phyloP scores from a whole-genome alignment of 1,140 invertebrate genomes.

The Diabrotica virgifera region DNA sequence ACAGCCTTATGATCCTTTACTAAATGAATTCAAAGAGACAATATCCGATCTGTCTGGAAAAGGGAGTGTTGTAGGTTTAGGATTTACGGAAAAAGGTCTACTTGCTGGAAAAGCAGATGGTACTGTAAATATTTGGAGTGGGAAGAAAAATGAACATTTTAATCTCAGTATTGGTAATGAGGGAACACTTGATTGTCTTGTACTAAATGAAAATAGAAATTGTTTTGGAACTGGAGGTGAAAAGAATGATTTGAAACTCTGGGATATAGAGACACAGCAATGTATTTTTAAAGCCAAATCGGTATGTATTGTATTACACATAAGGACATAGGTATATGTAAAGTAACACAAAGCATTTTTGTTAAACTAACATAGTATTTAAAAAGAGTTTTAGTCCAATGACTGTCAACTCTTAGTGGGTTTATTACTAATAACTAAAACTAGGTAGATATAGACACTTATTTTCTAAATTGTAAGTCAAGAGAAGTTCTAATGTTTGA shows the following conservation, averaged over 20 bases:
- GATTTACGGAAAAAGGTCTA: slow-evolving; percentile 26
- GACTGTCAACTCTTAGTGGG: too few relatives aligned
- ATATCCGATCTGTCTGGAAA: slow-evolving; percentile 32
- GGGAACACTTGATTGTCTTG: slow-evolving; percentile 29
- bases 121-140: slow-evolving; percentile 34
- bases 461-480: too few relatives aligned
- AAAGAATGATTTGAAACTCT: slow-evolving; percentile 73
- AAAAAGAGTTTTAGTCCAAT: too few relatives aligned
- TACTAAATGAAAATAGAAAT: slow-evolving; percentile 29
- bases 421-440: too few relatives aligned
- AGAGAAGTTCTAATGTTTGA: too few relatives aligned
- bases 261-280: slow-evolving; percentile 58
- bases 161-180: slow-evolving; percentile 34
- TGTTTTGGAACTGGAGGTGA: slow-evolving; percentile 46
- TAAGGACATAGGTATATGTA: too few relatives aligned
- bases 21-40: slow-evolving; percentile 29
- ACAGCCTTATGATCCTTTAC: slow-evolving; percentile 32
- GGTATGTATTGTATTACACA: slow-evolving; percentile 34
- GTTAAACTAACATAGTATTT: too few relatives aligned
- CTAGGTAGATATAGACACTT: too few relatives aligned
- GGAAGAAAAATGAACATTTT: slow-evolving; percentile 33
- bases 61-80: slow-evolving; percentile 32
- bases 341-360: too few relatives aligned
- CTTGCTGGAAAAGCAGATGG: slow-evolving; percentile 34
- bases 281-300: slow-evolving; percentile 70